phyloP scores from a whole-genome alignment of 2,113 vertebrate genomes.

The Irena cyanogastra region DNA sequence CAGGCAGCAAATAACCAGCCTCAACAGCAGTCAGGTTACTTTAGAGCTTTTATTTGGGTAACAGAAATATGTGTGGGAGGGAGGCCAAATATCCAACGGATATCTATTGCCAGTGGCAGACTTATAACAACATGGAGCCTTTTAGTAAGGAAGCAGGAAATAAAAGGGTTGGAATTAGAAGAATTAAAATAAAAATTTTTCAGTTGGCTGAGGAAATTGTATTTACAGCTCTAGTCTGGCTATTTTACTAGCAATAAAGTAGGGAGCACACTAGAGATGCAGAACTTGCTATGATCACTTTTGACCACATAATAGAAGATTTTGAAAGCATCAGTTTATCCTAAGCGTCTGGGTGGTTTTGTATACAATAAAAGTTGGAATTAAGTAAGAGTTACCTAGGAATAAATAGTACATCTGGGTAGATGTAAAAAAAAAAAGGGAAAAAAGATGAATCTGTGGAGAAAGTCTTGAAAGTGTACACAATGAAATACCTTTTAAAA shows the following conservation, averaged over 20 bases:
- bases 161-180: not conserved
- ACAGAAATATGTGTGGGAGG: not conserved
- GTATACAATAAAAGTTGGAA: not conserved
- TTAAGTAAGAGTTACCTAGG: not conserved
- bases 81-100: not conserved
- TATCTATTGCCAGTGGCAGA: not conserved
- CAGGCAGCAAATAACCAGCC: not conserved
- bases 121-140: not conserved
- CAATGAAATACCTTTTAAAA: not conserved
- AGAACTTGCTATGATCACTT: not conserved
- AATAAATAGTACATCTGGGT: not conserved
- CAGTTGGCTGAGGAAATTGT: not conserved
- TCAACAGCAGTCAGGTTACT: not conserved
- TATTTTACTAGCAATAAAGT: not conserved
- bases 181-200: not conserved
- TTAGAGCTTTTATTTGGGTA: not conserved
- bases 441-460: not conserved
- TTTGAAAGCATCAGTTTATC: not conserved
- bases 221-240: not conserved
- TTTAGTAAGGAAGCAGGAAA: not conserved
- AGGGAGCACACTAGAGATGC: not conserved
- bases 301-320: not conserved
- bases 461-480: not conserved
- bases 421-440: not conserved
- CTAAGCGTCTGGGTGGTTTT: not conserved